Base-by-base conservation (phyloP, 1,140 invertebrate genomes). In the Drosophila littoralis region DNA sequence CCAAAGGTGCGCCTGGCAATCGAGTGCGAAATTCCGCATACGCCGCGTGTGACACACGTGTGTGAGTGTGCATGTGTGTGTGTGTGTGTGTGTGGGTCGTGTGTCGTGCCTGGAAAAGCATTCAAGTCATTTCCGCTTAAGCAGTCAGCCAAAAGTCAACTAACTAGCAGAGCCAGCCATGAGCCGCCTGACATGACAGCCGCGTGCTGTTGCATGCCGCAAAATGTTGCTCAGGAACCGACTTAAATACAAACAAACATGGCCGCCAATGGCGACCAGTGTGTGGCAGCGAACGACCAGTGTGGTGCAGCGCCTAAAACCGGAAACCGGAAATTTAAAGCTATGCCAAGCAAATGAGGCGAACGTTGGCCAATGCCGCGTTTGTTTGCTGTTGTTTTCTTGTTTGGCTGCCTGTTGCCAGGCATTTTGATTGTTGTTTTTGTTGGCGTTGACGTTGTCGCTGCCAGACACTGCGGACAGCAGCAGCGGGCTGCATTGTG, bases 121-220 rank as follows among this genome's bases (percentile, higher is more conserved):
- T 89, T 89, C 84, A 89, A 89, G 84, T 89, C 85, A 89, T 89
- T 89, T 89, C 84, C 84, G 84, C 81, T 89, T 88, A 90, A 84
- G 80, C 77, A 89, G 86, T 80, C 76, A 74, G 79, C 68, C 71
- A 81, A 54, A 28, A 81, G 72, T 66, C 79, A 77, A 10, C 55
- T 55, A 51, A 55, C 65, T 65, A 35, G 65, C 33, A 33, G 32
- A 42, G 46, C 45, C 6, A 36, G 46, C 42, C 55, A 48, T 54
- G 54, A 61, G 40, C 45, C 79, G 66, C 65, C 70, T 73, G 81
- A 81, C 83, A 82, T 88, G 82, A 79, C 79, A 81, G 83, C 72
- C 72, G 66, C 81, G 68, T 79, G 67, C 82, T 76, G 80, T 85
- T 79, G 82, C 81, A 88, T 82, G 83, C 83, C 83, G 73, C 83